A percentile compares a stretch with the other conserved stretches of the same genome.
Evolutionary conservation across 2,888 invertebrate species (phyloP).

Genomic region (Tenthredo scrophulariae): DNA sequence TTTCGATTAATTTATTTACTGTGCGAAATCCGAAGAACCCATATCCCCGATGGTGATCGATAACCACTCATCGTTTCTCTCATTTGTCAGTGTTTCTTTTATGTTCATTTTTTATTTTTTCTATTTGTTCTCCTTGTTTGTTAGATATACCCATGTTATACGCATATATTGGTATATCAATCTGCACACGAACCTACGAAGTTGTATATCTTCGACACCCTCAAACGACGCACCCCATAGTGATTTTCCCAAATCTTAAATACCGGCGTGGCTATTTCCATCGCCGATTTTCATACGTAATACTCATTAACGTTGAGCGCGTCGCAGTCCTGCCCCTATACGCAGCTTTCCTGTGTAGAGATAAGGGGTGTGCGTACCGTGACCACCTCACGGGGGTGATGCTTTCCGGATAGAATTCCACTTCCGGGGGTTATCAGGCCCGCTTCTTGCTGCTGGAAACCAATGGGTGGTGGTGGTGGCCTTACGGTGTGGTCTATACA

Average conservation of each 20-base stretch:
- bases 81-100: neutral
- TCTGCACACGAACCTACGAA: neutral
- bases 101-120: neutral
- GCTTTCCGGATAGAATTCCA: conserved; percentile 58
- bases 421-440: conserved; percentile 40
- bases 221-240: conserved; percentile 36
- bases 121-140: neutral
- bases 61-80: neutral
- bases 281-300: conserved; percentile 74
- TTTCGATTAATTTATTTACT: neutral
- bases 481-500: conserved; percentile 86
- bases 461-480: conserved; percentile 74
- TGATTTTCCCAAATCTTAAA: neutral
- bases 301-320: conserved; percentile 77
- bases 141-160: neutral
- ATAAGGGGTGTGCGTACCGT: conserved; percentile 76
- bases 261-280: conserved; percentile 60
- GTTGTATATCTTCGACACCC: neutral
- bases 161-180: neutral
- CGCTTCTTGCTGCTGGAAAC: conserved; percentile 37
- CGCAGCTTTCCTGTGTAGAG: conserved; percentile 76
- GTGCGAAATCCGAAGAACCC: neutral
- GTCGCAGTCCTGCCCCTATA: conserved; percentile 77
- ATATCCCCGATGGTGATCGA: neutral
- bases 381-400: conserved; percentile 75